phyloP scores from a whole-genome alignment of 2,888 invertebrate species.

The Dasypolia templi region DNA sequence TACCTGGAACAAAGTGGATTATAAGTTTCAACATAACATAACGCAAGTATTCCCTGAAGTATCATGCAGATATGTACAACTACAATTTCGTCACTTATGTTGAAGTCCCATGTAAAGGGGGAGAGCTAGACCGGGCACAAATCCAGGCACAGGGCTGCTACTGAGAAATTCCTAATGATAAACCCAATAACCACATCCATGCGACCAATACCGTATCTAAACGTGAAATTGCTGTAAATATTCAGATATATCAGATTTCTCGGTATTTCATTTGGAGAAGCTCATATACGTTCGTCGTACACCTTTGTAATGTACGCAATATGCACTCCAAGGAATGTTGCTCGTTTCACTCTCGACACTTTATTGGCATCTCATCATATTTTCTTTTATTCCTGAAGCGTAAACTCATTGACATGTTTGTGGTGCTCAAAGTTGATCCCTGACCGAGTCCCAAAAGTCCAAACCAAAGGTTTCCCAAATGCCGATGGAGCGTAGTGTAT shows the following conservation, averaged over 20 bases:
- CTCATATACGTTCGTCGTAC: background rate
- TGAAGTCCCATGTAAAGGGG: background rate
- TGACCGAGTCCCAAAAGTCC: background rate
- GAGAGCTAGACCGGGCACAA: background rate
- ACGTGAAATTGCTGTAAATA: background rate
- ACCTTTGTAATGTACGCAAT: conserved; percentile 8
- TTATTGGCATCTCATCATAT: conserved; percentile 1
- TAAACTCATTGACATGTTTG: background rate
- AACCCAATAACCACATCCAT: no score
- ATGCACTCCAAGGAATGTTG: conserved; percentile 4
- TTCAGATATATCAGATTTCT: background rate
- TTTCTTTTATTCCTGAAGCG: background rate
- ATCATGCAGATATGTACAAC: background rate
- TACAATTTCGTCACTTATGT: background rate
- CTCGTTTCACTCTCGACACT: background rate
- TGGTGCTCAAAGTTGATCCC: background rate
- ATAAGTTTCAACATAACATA: background rate
- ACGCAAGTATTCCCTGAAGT: no score
- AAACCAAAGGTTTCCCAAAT: background rate
- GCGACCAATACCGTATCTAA: no score
- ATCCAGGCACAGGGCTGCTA: background rate
- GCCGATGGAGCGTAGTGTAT: background rate
- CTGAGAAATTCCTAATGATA: background rate
- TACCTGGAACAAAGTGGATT: conserved; percentile 90
- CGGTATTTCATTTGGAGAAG: background rate